A percentile compares a stretch with the other conserved stretches of the same genome.
Conservation (phyloP, 64 coral and sea anemone genomes). For the Dendrophyllia cribrosa region DNA sequence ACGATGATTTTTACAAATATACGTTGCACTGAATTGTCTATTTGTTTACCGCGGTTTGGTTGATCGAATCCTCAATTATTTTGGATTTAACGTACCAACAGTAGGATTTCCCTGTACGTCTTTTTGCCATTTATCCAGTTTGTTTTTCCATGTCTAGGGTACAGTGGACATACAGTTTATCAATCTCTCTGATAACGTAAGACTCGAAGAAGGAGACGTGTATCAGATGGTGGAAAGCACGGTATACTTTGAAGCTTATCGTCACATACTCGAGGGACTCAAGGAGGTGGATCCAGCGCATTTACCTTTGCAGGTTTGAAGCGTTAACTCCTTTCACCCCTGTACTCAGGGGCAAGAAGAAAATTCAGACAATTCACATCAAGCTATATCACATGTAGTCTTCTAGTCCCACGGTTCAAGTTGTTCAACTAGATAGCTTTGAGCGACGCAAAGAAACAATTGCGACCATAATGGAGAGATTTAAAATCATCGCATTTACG, state of each 20-base stretch:
- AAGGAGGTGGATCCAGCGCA: conserved; percentile 25
- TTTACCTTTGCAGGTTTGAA: conserved; percentile 85
- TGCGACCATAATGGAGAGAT: too few species aligned
- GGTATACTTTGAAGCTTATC: conserved; percentile 96
- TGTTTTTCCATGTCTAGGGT: conserved; percentile 46
- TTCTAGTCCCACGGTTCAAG: too few species aligned
- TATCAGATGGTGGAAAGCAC: conserved; percentile 97
- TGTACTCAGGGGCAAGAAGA: too few species aligned
- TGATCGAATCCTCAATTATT: too few species aligned
- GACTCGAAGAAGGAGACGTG: conserved; percentile 59
- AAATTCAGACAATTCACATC: too few species aligned
- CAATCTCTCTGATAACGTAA: conserved; percentile 29
- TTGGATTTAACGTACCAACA: neutral
- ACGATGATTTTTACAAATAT: too few species aligned
- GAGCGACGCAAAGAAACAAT: too few species aligned
- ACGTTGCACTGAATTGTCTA: too few species aligned
- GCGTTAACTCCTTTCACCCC: neutral
- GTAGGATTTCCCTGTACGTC: neutral
- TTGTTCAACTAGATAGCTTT: too few species aligned
- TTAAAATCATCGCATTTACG: too few species aligned
- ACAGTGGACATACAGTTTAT: conserved; percentile 79
- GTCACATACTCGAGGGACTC: conserved; percentile 83
- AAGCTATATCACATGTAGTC: too few species aligned
- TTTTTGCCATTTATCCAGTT: neutral
- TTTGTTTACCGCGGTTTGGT: too few species aligned